Evolutionary conservation across 2,113 vertebrate genomes (phyloP).

Genomic region (Thinocorus orbignyianus): DNA sequence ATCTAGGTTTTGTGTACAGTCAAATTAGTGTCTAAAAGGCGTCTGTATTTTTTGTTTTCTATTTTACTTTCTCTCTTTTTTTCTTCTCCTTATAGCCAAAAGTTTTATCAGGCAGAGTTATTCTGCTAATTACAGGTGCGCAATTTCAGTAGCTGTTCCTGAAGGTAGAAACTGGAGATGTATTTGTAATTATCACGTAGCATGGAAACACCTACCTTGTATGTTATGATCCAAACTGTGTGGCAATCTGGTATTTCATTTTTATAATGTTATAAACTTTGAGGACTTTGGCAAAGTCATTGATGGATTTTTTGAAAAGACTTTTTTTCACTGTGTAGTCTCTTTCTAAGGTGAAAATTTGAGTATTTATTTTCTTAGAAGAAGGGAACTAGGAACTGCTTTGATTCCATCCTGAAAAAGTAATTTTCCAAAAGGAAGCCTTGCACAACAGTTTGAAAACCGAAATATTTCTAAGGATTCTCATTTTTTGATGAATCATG

Average conservation of each 20-base stretch:
- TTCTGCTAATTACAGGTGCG: background rate
- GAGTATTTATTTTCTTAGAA: background rate
- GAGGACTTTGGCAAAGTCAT: background rate
- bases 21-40: background rate
- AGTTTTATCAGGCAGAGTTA: background rate
- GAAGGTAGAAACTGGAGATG: background rate
- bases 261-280: background rate
- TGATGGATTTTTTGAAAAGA: background rate
- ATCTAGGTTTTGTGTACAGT: background rate
- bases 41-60: background rate
- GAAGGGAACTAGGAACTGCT: background rate
- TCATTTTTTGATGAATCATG: slow-evolving; percentile 3
- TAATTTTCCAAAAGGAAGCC: background rate
- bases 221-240: background rate
- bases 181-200: background rate
- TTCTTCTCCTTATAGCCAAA: background rate
- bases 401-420: background rate
- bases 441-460: background rate
- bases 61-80: background rate
- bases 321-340: background rate
- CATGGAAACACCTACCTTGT: background rate
- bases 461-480: background rate
- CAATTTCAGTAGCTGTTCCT: background rate
- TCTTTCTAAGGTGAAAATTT: background rate
- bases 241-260: background rate